These are phyloP conservation scores for Sycobia sp. DNA, from an alignment of 1,140 invertebrate genomes.

Conservation along the genomic window DNA sequence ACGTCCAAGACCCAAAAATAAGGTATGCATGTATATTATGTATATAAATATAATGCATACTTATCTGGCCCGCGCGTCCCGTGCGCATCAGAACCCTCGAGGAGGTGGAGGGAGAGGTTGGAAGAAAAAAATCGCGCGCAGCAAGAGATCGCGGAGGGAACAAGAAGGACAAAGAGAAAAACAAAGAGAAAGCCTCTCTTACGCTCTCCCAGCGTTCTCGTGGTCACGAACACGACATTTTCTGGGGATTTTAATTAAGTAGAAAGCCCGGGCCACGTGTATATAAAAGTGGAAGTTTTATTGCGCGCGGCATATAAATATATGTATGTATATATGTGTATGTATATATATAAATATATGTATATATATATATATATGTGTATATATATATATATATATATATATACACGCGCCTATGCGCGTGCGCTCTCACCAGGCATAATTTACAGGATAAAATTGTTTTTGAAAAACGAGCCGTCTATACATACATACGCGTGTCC, in stretches of 20 bases:
- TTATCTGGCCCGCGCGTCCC: too few species aligned
- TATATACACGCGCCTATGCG: too few species aligned
- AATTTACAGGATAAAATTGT: slow-evolving; percentile 26
- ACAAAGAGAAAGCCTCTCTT: not conserved
- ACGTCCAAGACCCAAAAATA: too few species aligned
- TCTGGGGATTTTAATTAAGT: slow-evolving; percentile 33
- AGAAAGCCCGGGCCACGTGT: slow-evolving; percentile 15
- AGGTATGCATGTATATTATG: too few species aligned
- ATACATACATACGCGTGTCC: too few species aligned
- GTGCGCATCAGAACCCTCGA: not conserved
- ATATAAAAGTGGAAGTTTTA: slow-evolving; percentile 6
- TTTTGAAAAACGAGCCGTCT: slow-evolving; percentile 23
- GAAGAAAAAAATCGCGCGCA: not conserved
- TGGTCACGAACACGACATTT: slow-evolving; percentile 3
- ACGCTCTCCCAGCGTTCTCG: too few species aligned
- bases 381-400: too few species aligned
- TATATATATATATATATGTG: too few species aligned
- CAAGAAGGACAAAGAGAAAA: not conserved
- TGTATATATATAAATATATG: too few species aligned
- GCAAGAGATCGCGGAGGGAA: not conserved
- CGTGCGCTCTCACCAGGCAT: not conserved
- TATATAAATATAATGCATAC: too few species aligned
- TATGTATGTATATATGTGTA: too few species aligned
- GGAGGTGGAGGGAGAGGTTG: too few species aligned
- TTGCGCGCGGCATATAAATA: slow-evolving; percentile 16